Percentiles rank a stretch among this genome's conserved stretches.
Conservation (phyloP, 2,888 invertebrate genomes). For the Micropterix aruncella region DNA sequence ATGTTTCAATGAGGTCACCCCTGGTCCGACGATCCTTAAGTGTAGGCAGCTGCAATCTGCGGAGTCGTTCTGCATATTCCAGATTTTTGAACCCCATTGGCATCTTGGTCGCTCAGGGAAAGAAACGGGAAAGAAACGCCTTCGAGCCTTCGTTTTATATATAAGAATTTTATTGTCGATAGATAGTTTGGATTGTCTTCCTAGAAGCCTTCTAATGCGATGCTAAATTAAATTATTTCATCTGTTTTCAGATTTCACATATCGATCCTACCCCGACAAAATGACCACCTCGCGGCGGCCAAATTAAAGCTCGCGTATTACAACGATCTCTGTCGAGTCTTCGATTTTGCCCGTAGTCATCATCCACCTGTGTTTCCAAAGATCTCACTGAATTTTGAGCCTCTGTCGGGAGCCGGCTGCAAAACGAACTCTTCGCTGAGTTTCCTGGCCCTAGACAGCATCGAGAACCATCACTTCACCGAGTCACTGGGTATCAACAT, state of each 20-base stretch:
- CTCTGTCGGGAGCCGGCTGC: conserved; percentile 36
- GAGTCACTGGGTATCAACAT: conserved; percentile 61
- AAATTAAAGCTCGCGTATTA: conserved; percentile 30
- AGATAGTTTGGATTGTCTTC: too few relatives aligned
- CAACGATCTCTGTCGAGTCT: conserved; percentile 26
- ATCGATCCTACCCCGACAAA: conserved; percentile 29
- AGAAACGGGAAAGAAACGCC: too few relatives aligned
- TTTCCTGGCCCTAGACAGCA: conserved; percentile 60
- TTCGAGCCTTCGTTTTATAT: too few relatives aligned
- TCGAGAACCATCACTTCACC: conserved; percentile 57
- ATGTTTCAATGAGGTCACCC: too few relatives aligned
- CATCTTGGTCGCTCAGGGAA: too few relatives aligned
- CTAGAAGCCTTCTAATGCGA: too few relatives aligned
- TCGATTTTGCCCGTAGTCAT: conserved; percentile 26
- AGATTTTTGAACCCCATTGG: too few relatives aligned
- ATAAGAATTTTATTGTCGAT: too few relatives aligned
- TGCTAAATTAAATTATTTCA: too few relatives aligned
- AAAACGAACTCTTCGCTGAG: conserved; percentile 41
- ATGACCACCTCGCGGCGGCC: conserved; percentile 38
- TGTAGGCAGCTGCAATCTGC: too few relatives aligned
- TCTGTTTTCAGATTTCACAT: conserved; percentile 24
- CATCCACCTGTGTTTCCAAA: conserved; percentile 23
- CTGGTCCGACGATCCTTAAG: too few relatives aligned
- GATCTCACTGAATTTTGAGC: conserved; percentile 19
- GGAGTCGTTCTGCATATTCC: too few relatives aligned